Conservation (phyloP, 2,113 vertebrate species). For the Thinocorus orbignyianus region DNA sequence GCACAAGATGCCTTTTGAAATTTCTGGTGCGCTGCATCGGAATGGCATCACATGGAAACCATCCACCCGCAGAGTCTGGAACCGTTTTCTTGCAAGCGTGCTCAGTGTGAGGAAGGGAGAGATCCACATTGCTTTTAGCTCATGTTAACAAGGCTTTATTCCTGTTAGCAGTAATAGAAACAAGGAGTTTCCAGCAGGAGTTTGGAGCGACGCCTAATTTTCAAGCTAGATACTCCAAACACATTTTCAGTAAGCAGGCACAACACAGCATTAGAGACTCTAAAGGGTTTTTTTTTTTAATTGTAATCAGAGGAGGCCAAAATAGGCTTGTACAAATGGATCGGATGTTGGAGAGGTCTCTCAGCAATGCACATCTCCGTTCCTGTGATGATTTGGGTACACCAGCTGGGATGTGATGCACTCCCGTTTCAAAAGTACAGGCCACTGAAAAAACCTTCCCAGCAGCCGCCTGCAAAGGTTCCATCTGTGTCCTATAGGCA, state of each 20-base stretch:
- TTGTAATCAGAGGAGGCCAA: neutral
- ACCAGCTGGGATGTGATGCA: neutral
- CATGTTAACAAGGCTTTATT: constrained; percentile 21
- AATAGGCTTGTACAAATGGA: neutral
- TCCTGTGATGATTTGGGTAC: neutral
- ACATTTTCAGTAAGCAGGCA: neutral
- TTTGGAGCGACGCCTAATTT: constrained; percentile 38
- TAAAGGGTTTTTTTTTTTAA: neutral
- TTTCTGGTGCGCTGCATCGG: accelerated
- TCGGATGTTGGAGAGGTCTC: neutral
- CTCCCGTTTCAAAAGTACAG: neutral
- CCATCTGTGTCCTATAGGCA: accelerated
- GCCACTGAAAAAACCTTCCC: neutral
- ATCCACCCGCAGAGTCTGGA: neutral
- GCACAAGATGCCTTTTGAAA: neutral
- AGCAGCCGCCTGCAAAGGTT: neutral
- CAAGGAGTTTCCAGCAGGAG: constrained; percentile 21
- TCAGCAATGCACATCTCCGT: neutral
- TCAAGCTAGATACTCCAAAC: neutral
- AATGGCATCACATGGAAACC: neutral
- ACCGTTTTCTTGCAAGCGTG: neutral
- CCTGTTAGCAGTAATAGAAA: constrained; percentile 22
- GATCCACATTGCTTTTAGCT: neutral
- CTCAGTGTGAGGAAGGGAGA: neutral
- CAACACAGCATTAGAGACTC: neutral